A percentile compares a stretch with the other conserved stretches of the same genome.
Conservation (phyloP, 2,797 vertebrate species). For the Fundulus diaphanus region DNA sequence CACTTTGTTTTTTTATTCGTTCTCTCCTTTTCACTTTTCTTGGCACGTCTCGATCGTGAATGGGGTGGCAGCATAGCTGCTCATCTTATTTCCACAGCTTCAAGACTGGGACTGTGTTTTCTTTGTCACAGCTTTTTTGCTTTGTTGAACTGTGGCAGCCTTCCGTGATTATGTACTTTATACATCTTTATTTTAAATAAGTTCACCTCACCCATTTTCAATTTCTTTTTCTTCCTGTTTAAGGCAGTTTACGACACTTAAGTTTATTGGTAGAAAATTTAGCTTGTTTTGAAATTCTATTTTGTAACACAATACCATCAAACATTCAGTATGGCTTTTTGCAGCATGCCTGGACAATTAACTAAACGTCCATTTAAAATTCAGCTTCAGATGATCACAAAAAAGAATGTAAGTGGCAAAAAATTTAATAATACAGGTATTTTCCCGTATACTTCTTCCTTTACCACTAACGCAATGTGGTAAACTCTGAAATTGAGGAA, state of each 20-base stretch:
- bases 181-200: slow-evolving; percentile 55
- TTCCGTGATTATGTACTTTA: slow-evolving; percentile 60
- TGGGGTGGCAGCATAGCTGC: slow-evolving; percentile 76
- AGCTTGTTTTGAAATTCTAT: neutral
- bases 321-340: neutral
- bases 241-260: neutral
- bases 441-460: neutral
- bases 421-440: neutral
- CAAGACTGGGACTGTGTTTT: slow-evolving; percentile 73
- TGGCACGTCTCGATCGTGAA: slow-evolving; percentile 76
- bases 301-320: neutral
- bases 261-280: neutral
- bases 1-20: slow-evolving; percentile 77
- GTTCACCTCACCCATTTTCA: slow-evolving; percentile 38
- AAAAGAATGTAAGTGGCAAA: neutral
- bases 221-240: neutral
- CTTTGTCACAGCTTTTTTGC: slow-evolving; percentile 68
- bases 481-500: too few species aligned
- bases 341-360: neutral
- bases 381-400: neutral
- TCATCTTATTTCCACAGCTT: slow-evolving; percentile 79
- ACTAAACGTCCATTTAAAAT: neutral
- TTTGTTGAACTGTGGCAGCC: slow-evolving; percentile 63
- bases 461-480: neutral
- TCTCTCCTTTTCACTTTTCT: slow-evolving; percentile 80